These are phyloP conservation scores for Sturnira hondurensis DNA, from an alignment of 2,113 vertebrate species.

Conservation along the genomic window DNA sequence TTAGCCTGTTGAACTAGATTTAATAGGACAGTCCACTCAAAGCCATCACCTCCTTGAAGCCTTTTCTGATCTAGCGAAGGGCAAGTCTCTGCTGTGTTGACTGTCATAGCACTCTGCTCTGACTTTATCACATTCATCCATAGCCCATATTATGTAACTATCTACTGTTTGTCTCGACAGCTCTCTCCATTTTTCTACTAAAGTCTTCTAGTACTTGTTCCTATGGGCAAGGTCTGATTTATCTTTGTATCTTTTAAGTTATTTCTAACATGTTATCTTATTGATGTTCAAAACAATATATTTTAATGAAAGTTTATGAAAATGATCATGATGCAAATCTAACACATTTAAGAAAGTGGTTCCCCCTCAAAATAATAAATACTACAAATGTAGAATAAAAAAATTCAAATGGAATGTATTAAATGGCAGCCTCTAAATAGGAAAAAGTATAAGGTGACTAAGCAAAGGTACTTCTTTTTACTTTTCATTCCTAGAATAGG, in stretches of 20 bases:
- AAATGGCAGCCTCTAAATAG: background rate
- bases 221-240: background rate
- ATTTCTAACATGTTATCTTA: background rate
- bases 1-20: background rate
- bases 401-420: background rate
- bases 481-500: constrained; percentile 44
- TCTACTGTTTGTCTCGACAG: background rate
- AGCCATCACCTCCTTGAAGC: background rate
- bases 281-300: background rate
- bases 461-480: background rate
- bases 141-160: background rate
- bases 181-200: background rate
- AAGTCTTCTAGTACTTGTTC: background rate
- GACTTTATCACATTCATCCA: background rate
- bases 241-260: background rate
- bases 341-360: background rate
- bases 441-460: background rate
- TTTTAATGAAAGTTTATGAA: constrained; percentile 7
- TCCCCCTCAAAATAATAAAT: background rate
- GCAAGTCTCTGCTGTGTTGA: background rate
- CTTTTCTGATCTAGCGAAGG: background rate
- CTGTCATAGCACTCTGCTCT: background rate
- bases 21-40: background rate
- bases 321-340: background rate
- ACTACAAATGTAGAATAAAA: background rate